These are phyloP conservation scores for Bradypus variegatus DNA, from an alignment of 2,797 vertebrate species.

Conservation along the genomic window DNA sequence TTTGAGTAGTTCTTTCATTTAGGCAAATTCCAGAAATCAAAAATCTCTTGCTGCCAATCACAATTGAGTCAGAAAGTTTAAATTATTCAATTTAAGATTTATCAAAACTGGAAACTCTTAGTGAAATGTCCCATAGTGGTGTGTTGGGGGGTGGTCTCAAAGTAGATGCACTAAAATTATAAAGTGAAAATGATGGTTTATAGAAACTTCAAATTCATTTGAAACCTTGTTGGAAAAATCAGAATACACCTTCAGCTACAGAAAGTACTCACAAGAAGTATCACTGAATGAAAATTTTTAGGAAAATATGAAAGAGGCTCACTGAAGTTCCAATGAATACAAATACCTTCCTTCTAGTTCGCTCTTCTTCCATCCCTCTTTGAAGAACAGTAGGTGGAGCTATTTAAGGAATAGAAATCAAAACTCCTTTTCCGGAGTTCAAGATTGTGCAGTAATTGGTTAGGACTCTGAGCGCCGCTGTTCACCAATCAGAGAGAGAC, in stretches of 20 bases:
- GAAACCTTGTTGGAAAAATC: neutral
- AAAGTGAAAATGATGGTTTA: neutral
- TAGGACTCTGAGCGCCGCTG: constrained; percentile 68
- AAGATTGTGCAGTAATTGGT: constrained; percentile 58
- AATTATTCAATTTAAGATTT: neutral
- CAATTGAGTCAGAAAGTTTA: neutral
- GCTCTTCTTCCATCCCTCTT: neutral
- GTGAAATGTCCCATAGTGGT: neutral
- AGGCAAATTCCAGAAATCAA: neutral
- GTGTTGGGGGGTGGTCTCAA: neutral
- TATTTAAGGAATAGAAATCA: constrained; percentile 45
- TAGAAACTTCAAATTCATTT: constrained; percentile 31
- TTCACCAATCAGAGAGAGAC: constrained; percentile 65
- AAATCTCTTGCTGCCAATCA: neutral
- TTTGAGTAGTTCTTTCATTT: constrained; percentile 32
- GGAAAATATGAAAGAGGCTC: constrained; percentile 23
- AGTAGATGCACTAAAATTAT: neutral
- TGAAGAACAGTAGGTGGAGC: constrained; percentile 61
- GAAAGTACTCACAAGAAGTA: constrained; percentile 36
- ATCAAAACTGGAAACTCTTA: neutral
- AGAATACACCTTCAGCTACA: neutral
- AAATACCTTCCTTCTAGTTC: neutral
- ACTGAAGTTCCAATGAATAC: neutral
- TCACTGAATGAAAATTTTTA: neutral
- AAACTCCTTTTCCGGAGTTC: constrained; percentile 6